Conservation (phyloP, 2,888 invertebrate genomes). For the Nasonia oneida region DNA sequence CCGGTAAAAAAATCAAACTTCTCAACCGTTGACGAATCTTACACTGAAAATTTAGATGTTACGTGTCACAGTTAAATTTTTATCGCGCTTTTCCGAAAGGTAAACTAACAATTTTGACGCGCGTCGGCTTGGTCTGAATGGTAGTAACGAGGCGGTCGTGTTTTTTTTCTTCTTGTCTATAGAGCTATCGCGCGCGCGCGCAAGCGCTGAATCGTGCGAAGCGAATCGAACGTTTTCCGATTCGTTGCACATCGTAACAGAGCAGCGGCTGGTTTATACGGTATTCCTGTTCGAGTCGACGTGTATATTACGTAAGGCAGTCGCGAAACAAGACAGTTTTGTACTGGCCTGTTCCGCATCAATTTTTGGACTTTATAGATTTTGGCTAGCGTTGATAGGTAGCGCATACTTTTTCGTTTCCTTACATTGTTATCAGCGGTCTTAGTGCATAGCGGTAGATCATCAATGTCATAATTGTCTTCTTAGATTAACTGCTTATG, state of each 20-base stretch:
- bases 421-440: too few relatives aligned
- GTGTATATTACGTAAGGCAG: neutral
- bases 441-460: too few relatives aligned
- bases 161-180: conserved; percentile 45
- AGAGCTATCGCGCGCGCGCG: conserved; percentile 49
- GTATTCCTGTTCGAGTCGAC: too few relatives aligned
- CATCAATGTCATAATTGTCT: too few relatives aligned
- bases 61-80: conserved; percentile 11
- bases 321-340: too few relatives aligned
- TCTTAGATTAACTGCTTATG: too few relatives aligned
- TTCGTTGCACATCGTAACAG: conserved; percentile 61
- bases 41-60: conserved; percentile 1
- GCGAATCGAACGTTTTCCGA: conserved; percentile 47
- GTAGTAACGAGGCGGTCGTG: conserved; percentile 2
- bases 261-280: conserved; percentile 32
- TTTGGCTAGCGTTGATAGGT: too few relatives aligned
- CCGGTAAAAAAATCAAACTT: conserved; percentile 19
- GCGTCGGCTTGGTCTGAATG: conserved; percentile 9
- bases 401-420: too few relatives aligned
- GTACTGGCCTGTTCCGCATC: too few relatives aligned
- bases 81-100: conserved; percentile 6
- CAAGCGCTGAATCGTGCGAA: neutral
- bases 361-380: too few relatives aligned
- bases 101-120: conserved; percentile 45
- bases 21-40: neutral